Conservation (phyloP, 2,888 invertebrate genomes). For the Drosophila borborema region DNA sequence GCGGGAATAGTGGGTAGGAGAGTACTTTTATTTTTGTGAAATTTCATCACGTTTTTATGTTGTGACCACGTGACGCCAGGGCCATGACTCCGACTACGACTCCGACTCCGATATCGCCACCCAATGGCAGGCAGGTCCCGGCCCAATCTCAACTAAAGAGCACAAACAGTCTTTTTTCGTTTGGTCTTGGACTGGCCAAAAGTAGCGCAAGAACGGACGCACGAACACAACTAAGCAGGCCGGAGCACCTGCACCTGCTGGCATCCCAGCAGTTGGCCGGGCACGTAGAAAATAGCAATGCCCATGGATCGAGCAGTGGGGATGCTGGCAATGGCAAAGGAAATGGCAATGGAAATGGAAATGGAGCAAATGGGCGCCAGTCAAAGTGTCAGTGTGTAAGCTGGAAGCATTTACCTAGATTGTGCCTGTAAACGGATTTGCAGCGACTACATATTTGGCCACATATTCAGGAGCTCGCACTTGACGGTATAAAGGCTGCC, state of each 20-base stretch:
- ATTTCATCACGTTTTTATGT: constrained; percentile 85
- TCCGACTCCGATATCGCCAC: constrained; percentile 53
- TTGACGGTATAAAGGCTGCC: constrained; percentile 22
- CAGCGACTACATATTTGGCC: constrained; percentile 35
- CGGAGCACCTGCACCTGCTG: constrained; percentile 79
- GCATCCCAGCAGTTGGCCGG: constrained; percentile 60
- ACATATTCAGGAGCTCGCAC: constrained; percentile 49
- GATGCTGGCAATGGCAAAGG: constrained; percentile 23
- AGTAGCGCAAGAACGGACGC: constrained; percentile 20
- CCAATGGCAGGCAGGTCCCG: constrained; percentile 21
- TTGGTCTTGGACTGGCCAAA: constrained; percentile 46
- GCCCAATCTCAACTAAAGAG: constrained; percentile 49
- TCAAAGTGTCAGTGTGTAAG: constrained; percentile 80
- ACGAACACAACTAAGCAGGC: constrained; percentile 57
- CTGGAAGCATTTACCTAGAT: constrained; percentile 75
- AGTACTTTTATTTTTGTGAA: constrained; percentile 81
- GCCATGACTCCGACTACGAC: constrained; percentile 59
- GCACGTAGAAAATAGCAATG: constrained; percentile 68
- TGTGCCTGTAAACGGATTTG: constrained; percentile 52
- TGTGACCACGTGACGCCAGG: constrained; percentile 85
- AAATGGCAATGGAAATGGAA: constrained; percentile 39
- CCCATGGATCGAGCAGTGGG: constrained; percentile 6
- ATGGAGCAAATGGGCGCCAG: constrained; percentile 62
- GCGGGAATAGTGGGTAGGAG: constrained; percentile 13
- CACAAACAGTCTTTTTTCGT: constrained; percentile 37